Percentiles rank a stretch among this genome's conserved stretches.
Conservation (phyloP, 2,888 invertebrate species). For the Drosophila greeni region DNA sequence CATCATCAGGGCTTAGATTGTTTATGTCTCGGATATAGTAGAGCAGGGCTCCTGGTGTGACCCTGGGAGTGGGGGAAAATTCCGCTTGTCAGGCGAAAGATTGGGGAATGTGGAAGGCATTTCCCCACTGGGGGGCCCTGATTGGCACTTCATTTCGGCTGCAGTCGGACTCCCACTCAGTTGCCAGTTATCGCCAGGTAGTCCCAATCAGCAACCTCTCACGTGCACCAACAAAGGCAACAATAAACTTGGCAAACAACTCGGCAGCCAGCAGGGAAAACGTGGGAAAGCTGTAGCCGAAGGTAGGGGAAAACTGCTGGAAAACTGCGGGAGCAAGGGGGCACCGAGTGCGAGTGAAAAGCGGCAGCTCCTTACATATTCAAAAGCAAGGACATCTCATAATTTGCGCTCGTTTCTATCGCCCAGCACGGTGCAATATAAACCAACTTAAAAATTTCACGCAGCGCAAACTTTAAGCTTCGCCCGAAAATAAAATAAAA, state of each 20-base stretch:
- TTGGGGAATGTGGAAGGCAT: neutral
- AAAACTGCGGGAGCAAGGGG: neutral
- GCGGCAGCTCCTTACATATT: conserved; percentile 36
- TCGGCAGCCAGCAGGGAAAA: conserved; percentile 16
- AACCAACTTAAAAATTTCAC: conserved; percentile 56
- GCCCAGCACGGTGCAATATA: conserved; percentile 38
- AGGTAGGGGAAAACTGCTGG: neutral
- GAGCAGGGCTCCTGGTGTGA: conserved; percentile 4
- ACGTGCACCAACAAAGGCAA: conserved; percentile 44
- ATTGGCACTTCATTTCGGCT: conserved; percentile 46
- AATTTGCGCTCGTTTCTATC: conserved; percentile 38
- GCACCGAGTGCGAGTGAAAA: neutral
- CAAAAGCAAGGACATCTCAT: conserved; percentile 48
- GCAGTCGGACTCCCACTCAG: conserved; percentile 25
- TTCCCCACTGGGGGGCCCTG: conserved; percentile 24
- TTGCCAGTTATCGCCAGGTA: conserved; percentile 32
- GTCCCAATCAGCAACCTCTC: conserved; percentile 43
- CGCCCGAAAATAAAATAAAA: neutral
- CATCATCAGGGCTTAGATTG: conserved; percentile 4
- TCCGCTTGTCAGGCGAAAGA: conserved; percentile 16
- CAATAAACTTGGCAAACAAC: conserved; percentile 49
- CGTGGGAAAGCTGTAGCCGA: neutral
- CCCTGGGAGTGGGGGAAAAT: conserved; percentile 18
- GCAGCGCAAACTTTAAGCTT: conserved; percentile 50
- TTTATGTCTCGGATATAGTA: conserved; percentile 1